Evolutionary conservation across 2,888 invertebrate species (phyloP).

Genomic region (Pterostichus niger): DNA sequence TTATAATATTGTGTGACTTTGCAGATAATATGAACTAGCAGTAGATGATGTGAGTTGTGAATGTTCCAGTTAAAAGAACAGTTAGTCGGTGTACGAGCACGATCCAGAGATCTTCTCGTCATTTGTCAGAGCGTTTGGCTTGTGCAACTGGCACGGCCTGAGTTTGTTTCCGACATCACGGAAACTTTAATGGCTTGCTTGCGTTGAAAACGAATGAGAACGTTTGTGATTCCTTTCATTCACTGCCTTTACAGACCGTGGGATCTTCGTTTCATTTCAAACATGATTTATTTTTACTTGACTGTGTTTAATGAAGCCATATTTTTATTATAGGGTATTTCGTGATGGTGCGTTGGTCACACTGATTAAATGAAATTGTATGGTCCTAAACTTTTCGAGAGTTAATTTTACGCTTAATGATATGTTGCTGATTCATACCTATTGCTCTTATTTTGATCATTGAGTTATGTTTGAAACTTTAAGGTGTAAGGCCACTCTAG

Average conservation of each 20-base stretch:
- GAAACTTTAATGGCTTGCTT: constrained; percentile 46
- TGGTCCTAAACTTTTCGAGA: no score
- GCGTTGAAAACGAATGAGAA: not conserved
- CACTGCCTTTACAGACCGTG: constrained; percentile 18
- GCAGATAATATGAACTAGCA: no score
- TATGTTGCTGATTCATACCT: no score
- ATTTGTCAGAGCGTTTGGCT: constrained; percentile 25
- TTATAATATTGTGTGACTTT: no score
- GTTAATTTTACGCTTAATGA: no score
- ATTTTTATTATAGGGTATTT: constrained; percentile 34
- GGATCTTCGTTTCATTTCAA: constrained; percentile 26
- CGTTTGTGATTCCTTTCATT: not conserved
- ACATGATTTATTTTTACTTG: constrained; percentile 47
- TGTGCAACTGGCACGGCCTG: constrained; percentile 29
- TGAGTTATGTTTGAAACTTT: not conserved
- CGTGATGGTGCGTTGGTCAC: constrained; percentile 14
- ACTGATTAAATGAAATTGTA: constrained; percentile 1
- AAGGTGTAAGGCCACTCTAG: no score
- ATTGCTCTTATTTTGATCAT: constrained; percentile 1
- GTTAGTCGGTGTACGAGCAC: constrained; percentile 16
- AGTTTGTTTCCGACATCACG: constrained; percentile 44
- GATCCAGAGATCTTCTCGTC: constrained; percentile 5
- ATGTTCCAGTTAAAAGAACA: constrained; percentile 12
- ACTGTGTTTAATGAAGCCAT: constrained; percentile 16
- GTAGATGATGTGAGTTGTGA: not conserved